Evolutionary conservation across 2,113 vertebrate species (phyloP).

Genomic region (Candoia aspera): DNA sequence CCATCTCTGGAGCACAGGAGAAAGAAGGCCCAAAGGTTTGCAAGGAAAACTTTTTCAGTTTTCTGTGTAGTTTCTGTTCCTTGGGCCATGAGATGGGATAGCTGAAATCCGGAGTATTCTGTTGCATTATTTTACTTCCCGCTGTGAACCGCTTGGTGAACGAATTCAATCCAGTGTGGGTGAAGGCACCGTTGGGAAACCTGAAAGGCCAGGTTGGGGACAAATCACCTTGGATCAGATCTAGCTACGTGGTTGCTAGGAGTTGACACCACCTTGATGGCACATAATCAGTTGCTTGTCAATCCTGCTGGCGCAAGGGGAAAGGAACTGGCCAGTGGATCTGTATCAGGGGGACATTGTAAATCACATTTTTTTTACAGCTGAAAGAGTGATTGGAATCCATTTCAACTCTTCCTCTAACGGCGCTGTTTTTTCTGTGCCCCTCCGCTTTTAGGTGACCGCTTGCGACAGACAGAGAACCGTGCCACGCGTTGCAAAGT

Average conservation of each 20-base stretch:
- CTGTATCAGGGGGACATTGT: too few species aligned
- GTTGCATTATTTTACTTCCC: background rate
- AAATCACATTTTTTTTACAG: background rate
- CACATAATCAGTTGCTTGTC: too few species aligned
- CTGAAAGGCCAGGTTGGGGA: background rate
- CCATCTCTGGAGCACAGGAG: background rate
- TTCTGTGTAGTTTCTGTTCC: background rate
- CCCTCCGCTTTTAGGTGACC: constrained; percentile 78
- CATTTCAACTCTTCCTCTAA: background rate
- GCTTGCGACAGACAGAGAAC: constrained; percentile 94
- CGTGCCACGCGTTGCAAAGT: constrained; percentile 96
- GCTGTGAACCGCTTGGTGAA: background rate
- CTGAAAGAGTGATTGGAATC: background rate
- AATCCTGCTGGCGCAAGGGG: too few species aligned
- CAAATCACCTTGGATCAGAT: background rate
- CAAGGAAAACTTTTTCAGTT: background rate
- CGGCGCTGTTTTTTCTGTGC: accelerated
- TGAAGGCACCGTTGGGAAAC: background rate
- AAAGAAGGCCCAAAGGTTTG: too few species aligned
- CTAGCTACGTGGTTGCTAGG: background rate
- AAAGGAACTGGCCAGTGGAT: too few species aligned
- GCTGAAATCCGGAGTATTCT: background rate
- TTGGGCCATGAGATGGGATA: background rate
- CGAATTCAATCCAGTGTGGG: background rate
- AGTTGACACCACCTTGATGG: background rate